Conservation (phyloP, 2,113 vertebrate species). For the Tupaia chinensis region DNA sequence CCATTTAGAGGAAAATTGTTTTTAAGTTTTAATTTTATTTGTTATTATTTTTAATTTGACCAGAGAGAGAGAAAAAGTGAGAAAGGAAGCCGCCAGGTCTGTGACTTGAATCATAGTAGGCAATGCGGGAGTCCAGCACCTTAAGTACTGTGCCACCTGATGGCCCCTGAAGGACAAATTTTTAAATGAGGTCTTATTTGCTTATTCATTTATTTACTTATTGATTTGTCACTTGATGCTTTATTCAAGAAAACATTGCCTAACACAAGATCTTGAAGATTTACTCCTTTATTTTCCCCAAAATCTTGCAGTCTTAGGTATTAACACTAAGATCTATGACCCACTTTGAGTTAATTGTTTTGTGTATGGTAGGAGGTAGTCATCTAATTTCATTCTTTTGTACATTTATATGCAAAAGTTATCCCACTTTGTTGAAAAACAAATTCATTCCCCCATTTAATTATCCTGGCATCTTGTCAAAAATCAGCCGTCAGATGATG, state of each 20-base stretch:
- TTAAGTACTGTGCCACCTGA: no score
- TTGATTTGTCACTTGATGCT: neutral
- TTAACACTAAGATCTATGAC: neutral
- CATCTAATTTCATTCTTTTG: neutral
- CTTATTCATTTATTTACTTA: neutral
- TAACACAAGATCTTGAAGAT: neutral
- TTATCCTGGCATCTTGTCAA: neutral
- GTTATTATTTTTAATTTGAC: no score
- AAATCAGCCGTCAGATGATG: neutral
- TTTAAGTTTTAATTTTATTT: no score
- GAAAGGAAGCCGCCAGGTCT: no score
- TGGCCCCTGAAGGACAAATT: neutral
- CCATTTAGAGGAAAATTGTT: neutral
- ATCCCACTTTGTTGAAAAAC: no score
- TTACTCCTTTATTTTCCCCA: neutral
- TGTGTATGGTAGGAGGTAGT: neutral
- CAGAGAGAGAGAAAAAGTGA: no score
- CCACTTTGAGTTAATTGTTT: neutral
- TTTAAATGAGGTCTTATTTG: neutral
- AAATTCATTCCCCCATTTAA: neutral
- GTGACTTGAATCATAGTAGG: no score
- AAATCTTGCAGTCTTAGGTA: neutral
- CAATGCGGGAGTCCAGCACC: no score
- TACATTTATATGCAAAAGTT: no score
- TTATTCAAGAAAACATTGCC: neutral